Evolutionary conservation across 2,113 vertebrate species (phyloP).

Genomic region (Microcebus murinus): DNA sequence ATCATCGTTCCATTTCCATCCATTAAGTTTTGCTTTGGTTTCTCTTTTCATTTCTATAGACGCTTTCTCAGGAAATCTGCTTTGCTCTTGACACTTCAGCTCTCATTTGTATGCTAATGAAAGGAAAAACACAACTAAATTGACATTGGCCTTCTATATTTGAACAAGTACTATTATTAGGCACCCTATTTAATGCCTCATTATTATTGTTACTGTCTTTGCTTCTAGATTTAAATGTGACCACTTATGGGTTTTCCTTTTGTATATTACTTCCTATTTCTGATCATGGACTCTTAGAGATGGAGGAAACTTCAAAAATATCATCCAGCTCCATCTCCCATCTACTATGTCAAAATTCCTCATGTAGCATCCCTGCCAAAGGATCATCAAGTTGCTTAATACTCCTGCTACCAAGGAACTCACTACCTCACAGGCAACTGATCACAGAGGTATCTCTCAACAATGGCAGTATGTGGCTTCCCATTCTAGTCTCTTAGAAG

Average conservation of each 20-base stretch:
- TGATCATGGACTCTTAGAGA: neutral
- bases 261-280: neutral
- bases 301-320: neutral
- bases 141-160: neutral
- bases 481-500: constrained; percentile 22
- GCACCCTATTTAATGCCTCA: neutral
- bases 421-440: neutral
- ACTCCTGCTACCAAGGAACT: neutral
- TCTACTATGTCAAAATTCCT: neutral
- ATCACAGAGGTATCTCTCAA: neutral
- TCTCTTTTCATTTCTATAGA: neutral
- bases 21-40: neutral
- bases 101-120: neutral
- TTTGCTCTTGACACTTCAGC: neutral
- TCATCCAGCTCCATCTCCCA: neutral
- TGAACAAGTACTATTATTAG: neutral
- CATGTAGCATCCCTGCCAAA: neutral
- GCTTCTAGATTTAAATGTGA: neutral
- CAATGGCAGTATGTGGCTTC: neutral
- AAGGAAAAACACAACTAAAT: neutral
- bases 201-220: neutral
- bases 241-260: neutral
- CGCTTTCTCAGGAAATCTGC: neutral
- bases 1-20: neutral
- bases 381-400: neutral